phyloP scores from a whole-genome alignment of 2,113 vertebrate genomes.

The Tympanuchus pallidicinctus region DNA sequence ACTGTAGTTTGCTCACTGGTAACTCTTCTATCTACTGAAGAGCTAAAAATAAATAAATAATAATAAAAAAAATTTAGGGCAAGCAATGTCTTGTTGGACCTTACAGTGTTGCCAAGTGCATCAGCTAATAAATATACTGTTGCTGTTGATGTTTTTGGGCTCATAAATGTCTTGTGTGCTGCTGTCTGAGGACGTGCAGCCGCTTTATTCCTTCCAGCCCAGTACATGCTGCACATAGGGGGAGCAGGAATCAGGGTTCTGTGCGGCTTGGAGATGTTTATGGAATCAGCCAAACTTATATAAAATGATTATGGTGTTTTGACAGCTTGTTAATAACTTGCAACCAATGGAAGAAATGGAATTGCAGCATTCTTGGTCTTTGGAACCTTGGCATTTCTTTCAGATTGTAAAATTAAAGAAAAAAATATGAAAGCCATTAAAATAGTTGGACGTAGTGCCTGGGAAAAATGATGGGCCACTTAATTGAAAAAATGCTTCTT shows the following conservation, averaged over 20 bases:
- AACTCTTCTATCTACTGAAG: neutral
- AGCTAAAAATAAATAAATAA: neutral
- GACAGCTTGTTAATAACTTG: constrained; percentile 73
- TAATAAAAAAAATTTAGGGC: neutral
- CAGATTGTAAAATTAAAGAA: constrained; percentile 67
- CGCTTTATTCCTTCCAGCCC: constrained; percentile 1
- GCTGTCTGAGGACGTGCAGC: neutral
- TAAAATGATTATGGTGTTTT: constrained; percentile 76
- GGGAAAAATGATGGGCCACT: constrained; percentile 47
- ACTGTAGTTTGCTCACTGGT: neutral
- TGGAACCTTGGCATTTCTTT: constrained; percentile 68
- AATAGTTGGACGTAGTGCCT: constrained; percentile 38
- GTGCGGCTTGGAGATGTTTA: constrained; percentile 56
- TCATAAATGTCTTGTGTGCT: neutral
- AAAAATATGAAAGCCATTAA: constrained; percentile 69
- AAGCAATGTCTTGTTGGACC: neutral
- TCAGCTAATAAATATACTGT: constrained; percentile 7
- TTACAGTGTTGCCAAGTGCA: neutral
- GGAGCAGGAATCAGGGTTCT: neutral
- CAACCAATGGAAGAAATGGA: constrained; percentile 65
- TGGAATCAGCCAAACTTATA: constrained; percentile 65
- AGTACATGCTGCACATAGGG: constrained; percentile 15
- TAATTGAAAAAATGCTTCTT: constrained; percentile 49
- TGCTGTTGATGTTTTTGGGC: constrained; percentile 1
- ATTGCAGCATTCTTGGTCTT: constrained; percentile 23